Base-by-base conservation (phyloP, 92 coral and sea anemone genomes). In the Chrysogorgia sp. region DNA sequence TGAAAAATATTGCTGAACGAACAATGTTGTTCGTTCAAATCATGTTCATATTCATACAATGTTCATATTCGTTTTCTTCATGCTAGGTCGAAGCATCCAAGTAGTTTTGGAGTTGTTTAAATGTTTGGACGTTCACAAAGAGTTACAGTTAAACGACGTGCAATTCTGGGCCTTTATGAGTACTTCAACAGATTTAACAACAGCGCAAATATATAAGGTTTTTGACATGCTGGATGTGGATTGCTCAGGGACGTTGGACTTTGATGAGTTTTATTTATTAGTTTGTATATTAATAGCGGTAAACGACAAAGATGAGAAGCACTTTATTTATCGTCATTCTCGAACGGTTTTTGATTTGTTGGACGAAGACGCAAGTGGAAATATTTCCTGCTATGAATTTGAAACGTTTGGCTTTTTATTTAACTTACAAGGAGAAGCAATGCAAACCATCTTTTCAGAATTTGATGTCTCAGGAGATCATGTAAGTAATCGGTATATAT, bases 401-500 rank as follows among this genome's bases (percentile, higher is more conserved):
- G 96, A 94, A 67, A 87, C 93, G 22, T 94, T 92, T 56, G 98
- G 98, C 20, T 94, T 94, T 72, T 84, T 94, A 76, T 94, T 94
- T 66, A 94, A 89, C 77, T 81, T 94, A 35, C 96, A 94, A 41
- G 98, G 97, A 21, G 92, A 91, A 40, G 97, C 98, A 29, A 91
- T 94, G 67, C 79, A 83, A 58, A 86, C 96, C 15, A 94, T 94
- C 58, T 94, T 94, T 65, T 71, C 91, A 48, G 98, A 94, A 40
- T 94, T 94, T 79, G 98, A 94, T 58, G 98, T 94, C 33, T 93
- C 98, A 8, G 98, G 98, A 25, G 98, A 93, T 56, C 96, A 92
- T 91, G 98, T 93, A 48, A 80, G 85, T 75, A 47, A 7, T 12
- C 15, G 10, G 7, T 7, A 47, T 7, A 47, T n/a, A 7, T 37